Conservation (phyloP, 1,140 invertebrate species). For the Penaeus indicus region DNA sequence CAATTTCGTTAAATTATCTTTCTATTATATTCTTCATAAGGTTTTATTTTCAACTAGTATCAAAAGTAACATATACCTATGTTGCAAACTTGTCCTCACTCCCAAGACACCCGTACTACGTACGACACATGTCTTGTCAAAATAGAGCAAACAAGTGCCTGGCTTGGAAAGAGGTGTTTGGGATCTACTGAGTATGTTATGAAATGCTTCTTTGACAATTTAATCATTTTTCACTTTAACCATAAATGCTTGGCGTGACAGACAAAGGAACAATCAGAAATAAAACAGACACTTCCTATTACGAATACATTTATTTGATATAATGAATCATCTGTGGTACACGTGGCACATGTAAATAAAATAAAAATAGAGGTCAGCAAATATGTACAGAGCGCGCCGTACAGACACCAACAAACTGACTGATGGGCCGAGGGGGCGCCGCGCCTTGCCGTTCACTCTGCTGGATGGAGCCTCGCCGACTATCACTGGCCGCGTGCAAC, state of each 20-base stretch:
- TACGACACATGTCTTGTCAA: too few species aligned
- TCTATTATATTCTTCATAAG: too few species aligned
- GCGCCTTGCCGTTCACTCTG: background rate
- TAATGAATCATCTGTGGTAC: slow-evolving; percentile 63
- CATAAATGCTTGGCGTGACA: too few species aligned
- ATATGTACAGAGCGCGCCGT: slow-evolving; percentile 58
- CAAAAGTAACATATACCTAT: too few species aligned
- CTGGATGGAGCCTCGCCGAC: background rate
- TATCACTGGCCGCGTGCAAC: too few species aligned
- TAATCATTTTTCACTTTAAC: background rate
- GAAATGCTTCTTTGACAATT: background rate
- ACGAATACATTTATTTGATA: slow-evolving; percentile 64
- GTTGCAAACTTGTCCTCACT: too few species aligned
- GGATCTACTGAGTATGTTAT: too few species aligned
- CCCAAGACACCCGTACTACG: too few species aligned
- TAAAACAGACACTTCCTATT: slow-evolving; percentile 36
- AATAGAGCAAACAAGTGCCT: too few species aligned
- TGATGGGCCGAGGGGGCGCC: slow-evolving; percentile 26
- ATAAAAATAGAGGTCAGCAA: slow-evolving; percentile 59
- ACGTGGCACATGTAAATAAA: slow-evolving; percentile 60
- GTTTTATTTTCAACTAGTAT: too few species aligned
- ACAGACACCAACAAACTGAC: slow-evolving; percentile 44
- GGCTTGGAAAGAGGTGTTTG: too few species aligned
- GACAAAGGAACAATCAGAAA: background rate
- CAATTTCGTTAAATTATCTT: too few species aligned